phyloP scores from a whole-genome alignment of 2,888 invertebrate species.

The Drosophila affinis region DNA sequence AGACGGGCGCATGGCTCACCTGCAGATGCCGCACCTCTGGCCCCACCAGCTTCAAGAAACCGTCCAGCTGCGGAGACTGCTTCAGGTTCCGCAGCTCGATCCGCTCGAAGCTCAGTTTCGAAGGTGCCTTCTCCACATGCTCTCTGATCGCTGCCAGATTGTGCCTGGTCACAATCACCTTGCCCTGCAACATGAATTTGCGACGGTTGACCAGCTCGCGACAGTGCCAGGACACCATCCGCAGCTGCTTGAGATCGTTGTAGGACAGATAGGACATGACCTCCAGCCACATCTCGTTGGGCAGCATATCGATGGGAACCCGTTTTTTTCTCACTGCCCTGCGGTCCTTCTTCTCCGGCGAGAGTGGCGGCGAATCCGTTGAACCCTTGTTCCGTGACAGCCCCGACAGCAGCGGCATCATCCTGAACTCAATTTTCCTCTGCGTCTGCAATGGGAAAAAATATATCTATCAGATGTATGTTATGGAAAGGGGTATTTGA shows the following conservation, averaged over 20 bases:
- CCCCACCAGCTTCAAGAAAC: constrained; percentile 60
- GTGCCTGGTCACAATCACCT: constrained; percentile 56
- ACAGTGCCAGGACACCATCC: constrained; percentile 75
- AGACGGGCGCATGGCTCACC: constrained; percentile 61
- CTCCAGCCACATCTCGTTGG: constrained; percentile 76
- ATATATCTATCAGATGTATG: background rate
- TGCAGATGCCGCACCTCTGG: constrained; percentile 50
- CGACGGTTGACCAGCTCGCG: constrained; percentile 61
- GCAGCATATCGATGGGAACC: constrained; percentile 60
- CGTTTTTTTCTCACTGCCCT: background rate
- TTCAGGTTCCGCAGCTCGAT: constrained; percentile 55
- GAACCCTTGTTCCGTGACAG: constrained; percentile 24
- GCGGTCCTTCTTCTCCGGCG: constrained; percentile 14
- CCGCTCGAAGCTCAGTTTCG: constrained; percentile 54
- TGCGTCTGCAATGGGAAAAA: constrained; percentile 7
- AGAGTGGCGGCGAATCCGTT: constrained; percentile 8
- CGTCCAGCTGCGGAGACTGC: constrained; percentile 49
- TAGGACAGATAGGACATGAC: constrained; percentile 74
- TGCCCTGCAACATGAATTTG: constrained; percentile 56
- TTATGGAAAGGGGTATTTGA: background rate
- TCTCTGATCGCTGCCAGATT: constrained; percentile 58
- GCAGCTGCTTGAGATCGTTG: constrained; percentile 70
- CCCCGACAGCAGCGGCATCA: constrained; percentile 17
- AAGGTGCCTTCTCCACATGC: constrained; percentile 44
- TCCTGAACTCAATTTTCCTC: constrained; percentile 23